A percentile compares a stretch with the other conserved stretches of the same genome.
These are phyloP conservation scores for Sebastes hopkinsi DNA, from an alignment of 2,797 vertebrate species.

Conservation along the genomic window DNA sequence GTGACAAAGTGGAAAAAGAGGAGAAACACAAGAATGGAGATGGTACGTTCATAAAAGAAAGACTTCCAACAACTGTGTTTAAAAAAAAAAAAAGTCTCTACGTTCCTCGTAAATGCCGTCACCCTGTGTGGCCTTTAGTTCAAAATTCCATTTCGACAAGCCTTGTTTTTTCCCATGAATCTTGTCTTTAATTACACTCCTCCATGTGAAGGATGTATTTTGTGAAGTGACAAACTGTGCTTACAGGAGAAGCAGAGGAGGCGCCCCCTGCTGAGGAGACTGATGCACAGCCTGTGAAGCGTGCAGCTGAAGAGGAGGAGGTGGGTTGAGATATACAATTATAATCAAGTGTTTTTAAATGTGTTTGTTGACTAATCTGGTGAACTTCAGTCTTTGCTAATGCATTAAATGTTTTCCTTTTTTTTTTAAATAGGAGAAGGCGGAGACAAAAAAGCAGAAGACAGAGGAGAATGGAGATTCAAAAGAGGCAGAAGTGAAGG, in stretches of 20 bases:
- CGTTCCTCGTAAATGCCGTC: neutral
- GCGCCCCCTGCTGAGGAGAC: conserved; percentile 82
- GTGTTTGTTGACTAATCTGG: neutral
- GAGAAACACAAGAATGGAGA: conserved; percentile 81
- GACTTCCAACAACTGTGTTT: neutral
- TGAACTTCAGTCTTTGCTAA: conserved; percentile 10
- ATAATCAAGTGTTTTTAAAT: neutral
- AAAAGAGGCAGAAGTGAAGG: conserved; percentile 86
- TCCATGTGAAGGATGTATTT: conserved; percentile 20
- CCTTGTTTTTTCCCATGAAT: neutral
- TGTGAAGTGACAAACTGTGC: conserved; percentile 44
- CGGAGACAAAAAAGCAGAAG: conserved; percentile 89
- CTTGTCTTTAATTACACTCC: neutral
- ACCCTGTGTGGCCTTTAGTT: neutral
- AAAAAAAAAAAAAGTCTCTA: neutral
- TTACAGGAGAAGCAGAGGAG: conserved; percentile 75
- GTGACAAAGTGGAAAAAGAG: conserved; percentile 74
- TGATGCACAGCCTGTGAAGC: conserved; percentile 85
- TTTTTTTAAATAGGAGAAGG: conserved; percentile 75
- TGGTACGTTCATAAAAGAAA: conserved; percentile 43
- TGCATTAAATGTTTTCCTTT: neutral
- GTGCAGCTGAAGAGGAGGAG: conserved; percentile 83
- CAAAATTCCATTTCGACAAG: neutral
- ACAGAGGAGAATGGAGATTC: conserved; percentile 87
- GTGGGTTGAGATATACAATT: conserved; percentile 18